Conservation (phyloP, 2,113 vertebrate species). For the Bufo gargarizans region DNA sequence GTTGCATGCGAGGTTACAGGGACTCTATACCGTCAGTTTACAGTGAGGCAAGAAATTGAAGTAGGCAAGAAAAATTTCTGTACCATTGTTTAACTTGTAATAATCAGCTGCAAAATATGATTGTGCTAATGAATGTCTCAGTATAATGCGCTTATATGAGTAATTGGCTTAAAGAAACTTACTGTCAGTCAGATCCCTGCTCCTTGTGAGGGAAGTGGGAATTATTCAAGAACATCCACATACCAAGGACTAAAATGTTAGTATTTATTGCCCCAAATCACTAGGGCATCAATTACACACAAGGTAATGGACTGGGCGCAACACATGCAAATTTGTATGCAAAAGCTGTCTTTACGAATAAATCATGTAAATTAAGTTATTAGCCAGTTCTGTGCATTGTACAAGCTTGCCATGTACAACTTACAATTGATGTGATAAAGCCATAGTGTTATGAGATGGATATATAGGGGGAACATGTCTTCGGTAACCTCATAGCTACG, state of each 20-base stretch:
- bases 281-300: background rate
- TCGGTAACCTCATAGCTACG: too few species aligned
- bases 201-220: background rate
- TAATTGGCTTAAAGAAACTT: constrained; percentile 3
- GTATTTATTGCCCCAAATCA: constrained; percentile 2
- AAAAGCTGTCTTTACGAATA: background rate
- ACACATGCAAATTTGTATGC: background rate
- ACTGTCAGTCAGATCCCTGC: background rate
- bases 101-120: background rate
- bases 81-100: background rate
- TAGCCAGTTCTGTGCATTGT: constrained; percentile 5
- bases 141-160: background rate
- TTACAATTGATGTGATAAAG: background rate
- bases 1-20: too few species aligned
- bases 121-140: background rate
- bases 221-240: background rate
- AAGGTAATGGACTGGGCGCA: background rate
- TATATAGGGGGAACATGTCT: too few species aligned
- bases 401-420: background rate
- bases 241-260: background rate
- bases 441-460: background rate
- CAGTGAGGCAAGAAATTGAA: too few species aligned
- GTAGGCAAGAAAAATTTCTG: background rate
- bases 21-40: too few species aligned
- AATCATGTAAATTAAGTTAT: background rate